These are phyloP conservation scores for Acrossocheilus wenchowensis DNA, from an alignment of 2,797 vertebrate species.

Conservation along the genomic window DNA sequence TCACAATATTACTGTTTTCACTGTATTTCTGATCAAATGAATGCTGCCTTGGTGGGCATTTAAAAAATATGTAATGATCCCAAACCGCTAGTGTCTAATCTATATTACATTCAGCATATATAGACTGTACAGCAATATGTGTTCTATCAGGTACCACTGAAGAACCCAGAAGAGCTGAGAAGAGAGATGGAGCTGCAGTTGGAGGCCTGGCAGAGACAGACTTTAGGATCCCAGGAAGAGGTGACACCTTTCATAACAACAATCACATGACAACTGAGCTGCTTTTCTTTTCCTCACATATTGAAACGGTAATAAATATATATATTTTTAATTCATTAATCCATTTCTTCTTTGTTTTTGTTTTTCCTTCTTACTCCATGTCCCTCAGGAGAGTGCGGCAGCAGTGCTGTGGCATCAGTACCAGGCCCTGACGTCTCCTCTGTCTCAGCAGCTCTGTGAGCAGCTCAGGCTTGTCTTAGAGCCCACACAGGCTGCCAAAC, in stretches of 20 bases:
- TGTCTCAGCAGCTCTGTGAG: constrained; percentile 95
- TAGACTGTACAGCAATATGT: background rate
- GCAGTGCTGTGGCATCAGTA: constrained; percentile 94
- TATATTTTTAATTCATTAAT: background rate
- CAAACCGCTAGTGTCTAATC: background rate
- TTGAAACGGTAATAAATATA: background rate
- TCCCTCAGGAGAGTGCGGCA: constrained; percentile 84
- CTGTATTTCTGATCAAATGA: background rate
- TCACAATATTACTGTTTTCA: background rate
- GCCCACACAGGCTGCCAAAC: constrained; percentile 92
- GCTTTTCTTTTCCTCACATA: background rate
- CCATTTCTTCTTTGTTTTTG: background rate
- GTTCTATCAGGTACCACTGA: constrained; percentile 73
- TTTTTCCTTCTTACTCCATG: background rate
- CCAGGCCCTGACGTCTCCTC: constrained; percentile 86
- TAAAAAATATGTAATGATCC: background rate
- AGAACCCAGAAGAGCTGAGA: constrained; percentile 85
- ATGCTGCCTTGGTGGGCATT: background rate
- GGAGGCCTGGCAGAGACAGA: constrained; percentile 86
- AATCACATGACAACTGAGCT: background rate
- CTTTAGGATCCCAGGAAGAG: constrained; percentile 83
- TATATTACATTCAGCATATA: background rate
- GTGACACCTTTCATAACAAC: constrained; percentile 69
- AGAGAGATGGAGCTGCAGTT: constrained; percentile 91
- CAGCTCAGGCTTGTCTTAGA: constrained; percentile 95